These are phyloP conservation scores for Leptopilina myrica DNA, from an alignment of 2,888 invertebrate genomes.

Conservation along the genomic window DNA sequence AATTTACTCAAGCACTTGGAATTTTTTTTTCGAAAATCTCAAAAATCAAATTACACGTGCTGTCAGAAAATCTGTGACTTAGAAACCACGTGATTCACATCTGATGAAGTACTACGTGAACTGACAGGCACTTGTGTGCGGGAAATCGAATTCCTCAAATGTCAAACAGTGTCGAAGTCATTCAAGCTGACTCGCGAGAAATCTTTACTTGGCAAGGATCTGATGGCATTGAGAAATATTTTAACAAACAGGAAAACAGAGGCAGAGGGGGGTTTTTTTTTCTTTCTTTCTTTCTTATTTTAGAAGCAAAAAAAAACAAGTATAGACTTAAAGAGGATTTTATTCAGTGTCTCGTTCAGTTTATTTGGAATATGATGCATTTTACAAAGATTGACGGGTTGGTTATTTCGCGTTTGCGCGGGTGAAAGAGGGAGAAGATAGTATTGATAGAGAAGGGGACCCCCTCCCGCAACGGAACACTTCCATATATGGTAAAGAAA, in stretches of 20 bases:
- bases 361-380: conserved; percentile 57
- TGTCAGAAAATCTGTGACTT: conserved; percentile 21
- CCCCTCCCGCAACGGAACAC: conserved; percentile 79
- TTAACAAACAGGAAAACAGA: conserved; percentile 6
- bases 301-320: background rate
- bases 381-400: conserved; percentile 14
- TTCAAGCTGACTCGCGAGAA: background rate
- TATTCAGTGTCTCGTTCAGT: conserved; percentile 49
- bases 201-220: conserved; percentile 1
- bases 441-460: conserved; percentile 70
- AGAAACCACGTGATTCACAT: conserved; percentile 27
- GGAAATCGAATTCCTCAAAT: conserved; percentile 23
- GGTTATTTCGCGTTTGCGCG: conserved; percentile 36
- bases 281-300: too few relatives aligned
- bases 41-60: background rate
- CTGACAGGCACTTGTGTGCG: conserved; percentile 9
- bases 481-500: conserved; percentile 90
- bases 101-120: conserved; percentile 25
- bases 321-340: conserved; percentile 45
- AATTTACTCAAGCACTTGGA: background rate
- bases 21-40: background rate
- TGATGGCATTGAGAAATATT: conserved; percentile 17
- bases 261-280: background rate
- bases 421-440: conserved; percentile 38
- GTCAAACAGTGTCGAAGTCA: background rate